phyloP scores from a whole-genome alignment of 1,140 invertebrate genomes.

The Drosophila nebulosa region DNA sequence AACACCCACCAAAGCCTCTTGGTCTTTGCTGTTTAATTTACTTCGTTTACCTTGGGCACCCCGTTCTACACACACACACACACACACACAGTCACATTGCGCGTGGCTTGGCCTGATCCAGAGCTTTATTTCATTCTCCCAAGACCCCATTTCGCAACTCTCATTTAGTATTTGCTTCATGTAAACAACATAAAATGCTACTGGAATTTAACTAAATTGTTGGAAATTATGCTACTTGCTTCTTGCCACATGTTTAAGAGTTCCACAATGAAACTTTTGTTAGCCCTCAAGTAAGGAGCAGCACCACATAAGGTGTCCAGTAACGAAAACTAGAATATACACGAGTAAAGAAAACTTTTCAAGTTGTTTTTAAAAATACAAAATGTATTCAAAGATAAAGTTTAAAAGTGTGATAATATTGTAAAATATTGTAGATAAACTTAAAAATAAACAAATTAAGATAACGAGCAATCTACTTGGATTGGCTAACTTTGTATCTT shows the following conservation, averaged over 20 bases:
- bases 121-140: conserved; percentile 16
- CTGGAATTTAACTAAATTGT: conserved; percentile 60
- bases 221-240: conserved; percentile 49
- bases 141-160: background rate
- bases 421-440: too few relatives aligned
- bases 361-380: background rate
- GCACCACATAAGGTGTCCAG: background rate
- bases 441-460: too few relatives aligned
- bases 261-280: background rate
- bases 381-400: background rate
- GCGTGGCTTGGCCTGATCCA: conserved; percentile 30
- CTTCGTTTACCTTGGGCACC: conserved; percentile 60
- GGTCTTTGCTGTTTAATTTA: conserved; percentile 53
- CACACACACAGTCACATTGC: conserved; percentile 14
- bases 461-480: too few relatives aligned
- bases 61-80: conserved; percentile 7
- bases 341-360: background rate
- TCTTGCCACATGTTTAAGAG: background rate
- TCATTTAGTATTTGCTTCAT: conserved; percentile 31
- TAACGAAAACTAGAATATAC: background rate
- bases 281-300: background rate
- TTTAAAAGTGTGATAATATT: too few relatives aligned
- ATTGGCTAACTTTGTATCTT: too few relatives aligned
- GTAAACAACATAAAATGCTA: conserved; percentile 59
- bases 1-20: conserved; percentile 23